Base-by-base conservation (phyloP, 2,113 vertebrate genomes). In the Periophthalmus modestus region DNA sequence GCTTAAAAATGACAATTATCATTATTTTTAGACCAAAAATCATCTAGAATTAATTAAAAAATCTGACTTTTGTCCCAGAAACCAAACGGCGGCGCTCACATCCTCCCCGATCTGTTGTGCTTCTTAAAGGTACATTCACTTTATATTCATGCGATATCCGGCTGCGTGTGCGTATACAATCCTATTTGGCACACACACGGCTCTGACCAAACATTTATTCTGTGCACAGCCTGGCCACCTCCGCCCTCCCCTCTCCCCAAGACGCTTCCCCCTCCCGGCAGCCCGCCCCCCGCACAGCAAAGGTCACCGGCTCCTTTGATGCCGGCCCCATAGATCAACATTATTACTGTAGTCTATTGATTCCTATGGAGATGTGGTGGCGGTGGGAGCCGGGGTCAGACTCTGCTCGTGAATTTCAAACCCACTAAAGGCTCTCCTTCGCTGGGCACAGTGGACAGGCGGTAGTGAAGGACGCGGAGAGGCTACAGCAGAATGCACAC, bases 321-420 rank as follows among this genome's bases (percentile, higher is more conserved):
- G 92, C 88, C 83, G 86, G 85, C 86, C 89, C 91, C 87, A 92
- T 93, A 93, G 89, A 93, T 94, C 92, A 93, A 89, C 90, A 90
- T 92, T 94, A 93, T 93, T 93, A 93, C 93, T 92, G 91, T 93
- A 93, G 92, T 90, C 80, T 90, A 94, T 94, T 89, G 93, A 94
- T 93, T 92, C 84, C 82, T 85, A 92, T 93, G 91, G 84, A 94
- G 88, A 94, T 92, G 87, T 84, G 72, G 63, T 66, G 78, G 82
- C 88, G 87, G 74, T 86, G 86, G 88, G 84, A 87, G 85, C 84
- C 73, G 87, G 79, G 83, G 79, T 83, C 78, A 82, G 86, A 87
- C 81, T 90, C 84, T 4, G 12, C 76, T 76, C 83, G 65, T 48
- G 86, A 87, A 90, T 87, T 83, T 87, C 77, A 88, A 90, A 85